These are phyloP conservation scores for Yponomeuta evonymella DNA, from an alignment of 2,888 invertebrate species.

Conservation along the genomic window DNA sequence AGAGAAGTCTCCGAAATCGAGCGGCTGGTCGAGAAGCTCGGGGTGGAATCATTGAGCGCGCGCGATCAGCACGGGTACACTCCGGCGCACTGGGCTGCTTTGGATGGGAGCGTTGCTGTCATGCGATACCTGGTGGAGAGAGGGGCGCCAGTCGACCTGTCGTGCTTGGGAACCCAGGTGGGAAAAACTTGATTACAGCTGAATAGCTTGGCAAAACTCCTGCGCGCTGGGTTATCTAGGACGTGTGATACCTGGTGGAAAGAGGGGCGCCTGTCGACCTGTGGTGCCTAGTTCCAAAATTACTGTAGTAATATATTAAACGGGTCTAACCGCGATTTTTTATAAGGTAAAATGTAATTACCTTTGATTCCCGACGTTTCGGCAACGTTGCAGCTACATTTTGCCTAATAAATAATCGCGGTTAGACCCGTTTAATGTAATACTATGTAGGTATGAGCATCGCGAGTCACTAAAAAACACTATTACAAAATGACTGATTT, in stretches of 20 bases:
- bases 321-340: too few species aligned
- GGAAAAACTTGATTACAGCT: background rate
- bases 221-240: too few species aligned
- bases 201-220: background rate
- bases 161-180: conserved; percentile 88
- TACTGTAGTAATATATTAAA: too few species aligned
- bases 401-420: too few species aligned
- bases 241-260: background rate
- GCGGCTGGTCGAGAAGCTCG: conserved; percentile 87
- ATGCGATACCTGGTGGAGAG: conserved; percentile 91
- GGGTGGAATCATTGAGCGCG: conserved; percentile 84
- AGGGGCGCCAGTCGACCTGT: conserved; percentile 88
- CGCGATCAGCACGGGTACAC: conserved; percentile 95
- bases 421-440: too few species aligned
- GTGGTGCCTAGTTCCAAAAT: too few species aligned
- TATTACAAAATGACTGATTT: background rate
- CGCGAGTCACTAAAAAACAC: too few species aligned
- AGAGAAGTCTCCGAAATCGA: conserved; percentile 91
- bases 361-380: too few species aligned
- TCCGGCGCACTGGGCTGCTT: conserved; percentile 93
- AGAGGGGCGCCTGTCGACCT: too few species aligned
- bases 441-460: too few species aligned
- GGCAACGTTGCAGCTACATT: too few species aligned
- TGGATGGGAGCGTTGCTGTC: conserved; percentile 93
- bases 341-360: too few species aligned